Evolutionary conservation across 2,113 vertebrate genomes (phyloP).

Genomic region (Ceyx margarethae): DNA sequence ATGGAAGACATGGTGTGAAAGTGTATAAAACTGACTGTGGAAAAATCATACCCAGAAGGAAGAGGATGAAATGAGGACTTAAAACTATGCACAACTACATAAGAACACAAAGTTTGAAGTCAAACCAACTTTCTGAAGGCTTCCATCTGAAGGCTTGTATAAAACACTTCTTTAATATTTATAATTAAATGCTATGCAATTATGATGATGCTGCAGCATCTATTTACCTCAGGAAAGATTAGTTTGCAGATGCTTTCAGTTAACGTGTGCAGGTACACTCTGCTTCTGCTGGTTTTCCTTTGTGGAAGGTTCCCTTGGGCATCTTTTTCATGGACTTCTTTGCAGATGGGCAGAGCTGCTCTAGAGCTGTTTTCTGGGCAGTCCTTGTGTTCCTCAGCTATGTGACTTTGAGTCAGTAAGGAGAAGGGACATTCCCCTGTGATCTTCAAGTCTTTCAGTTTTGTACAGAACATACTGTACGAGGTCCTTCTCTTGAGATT

Average conservation of each 20-base stretch:
- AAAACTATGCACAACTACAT: not conserved
- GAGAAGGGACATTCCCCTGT: constrained; percentile 96
- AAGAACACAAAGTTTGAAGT: not conserved
- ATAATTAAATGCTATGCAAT: not conserved
- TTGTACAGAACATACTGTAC: constrained; percentile 92
- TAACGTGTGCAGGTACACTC: constrained; percentile 93
- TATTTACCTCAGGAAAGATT: constrained; percentile 92
- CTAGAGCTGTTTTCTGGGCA: constrained; percentile 61
- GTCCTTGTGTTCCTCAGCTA: constrained; percentile 79
- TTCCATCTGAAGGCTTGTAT: not conserved
- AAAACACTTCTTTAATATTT: not conserved
- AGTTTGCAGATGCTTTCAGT: constrained; percentile 95
- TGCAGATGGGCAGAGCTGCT: constrained; percentile 77
- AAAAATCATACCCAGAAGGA: not conserved
- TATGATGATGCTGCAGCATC: not conserved
- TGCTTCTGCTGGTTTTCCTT: constrained; percentile 84
- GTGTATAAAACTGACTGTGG: not conserved
- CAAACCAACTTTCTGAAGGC: not conserved
- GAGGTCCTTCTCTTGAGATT: not conserved
- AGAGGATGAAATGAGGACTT: not conserved
- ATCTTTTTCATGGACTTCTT: constrained; percentile 77
- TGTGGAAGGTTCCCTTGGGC: constrained; percentile 72
- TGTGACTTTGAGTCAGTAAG: constrained; percentile 74
- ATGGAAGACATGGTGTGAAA: not conserved
- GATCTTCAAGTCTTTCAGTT: constrained; percentile 94